Evolutionary conservation across 2,113 vertebrate species (phyloP), one percentile per base, ranked within the genome.

Genomic region (Pseudorasbora parva): DNA sequence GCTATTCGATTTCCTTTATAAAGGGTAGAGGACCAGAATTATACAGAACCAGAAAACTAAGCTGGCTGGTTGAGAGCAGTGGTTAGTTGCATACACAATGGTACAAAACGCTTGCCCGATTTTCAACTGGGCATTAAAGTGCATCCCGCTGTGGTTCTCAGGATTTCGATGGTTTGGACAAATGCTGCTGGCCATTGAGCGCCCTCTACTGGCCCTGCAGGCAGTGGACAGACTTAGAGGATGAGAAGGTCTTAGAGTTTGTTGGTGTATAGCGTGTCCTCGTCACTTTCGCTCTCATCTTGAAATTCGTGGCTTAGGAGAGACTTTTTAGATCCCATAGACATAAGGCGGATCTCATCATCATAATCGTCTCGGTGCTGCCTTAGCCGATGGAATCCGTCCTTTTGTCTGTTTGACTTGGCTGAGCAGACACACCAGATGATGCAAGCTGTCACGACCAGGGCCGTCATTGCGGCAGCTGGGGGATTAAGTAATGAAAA

Each of bases 201-300:
- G 19, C 15, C 47, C 37, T 59, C 56, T 51, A 68, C 54, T 7
- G 41, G 71, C 15, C 49, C 57, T 12, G 30, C 49, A 51, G 75
- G 68, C 27, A 1, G 25, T 21, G 71, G 66, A 60, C 23, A 56
- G 51, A 69, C 23, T 15, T 19, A 14, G 73, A 2, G 66, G 9
- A 21, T 54, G 17, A 8, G 51, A 9, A n/a, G 3, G 23, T 84
- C 66, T 97, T 94, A 97, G 88, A 97, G 96, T 92, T 99, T 98
- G 95, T 97, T 99, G 88, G 96, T 96, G 78, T 99, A 99, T 23
- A 99, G 84, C 0, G 98, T 98, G 88, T 99, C 98, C 84, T 99
- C 97, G 3, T 99, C 97, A 14, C 97, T 99, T 93, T 99, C 98
- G 0, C 96, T 99, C 87, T 99, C 98, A n/a, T 99, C 98, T 94